These are phyloP conservation scores for Symphodus melops DNA, from an alignment of 2,113 vertebrate species.

Conservation along the genomic window DNA sequence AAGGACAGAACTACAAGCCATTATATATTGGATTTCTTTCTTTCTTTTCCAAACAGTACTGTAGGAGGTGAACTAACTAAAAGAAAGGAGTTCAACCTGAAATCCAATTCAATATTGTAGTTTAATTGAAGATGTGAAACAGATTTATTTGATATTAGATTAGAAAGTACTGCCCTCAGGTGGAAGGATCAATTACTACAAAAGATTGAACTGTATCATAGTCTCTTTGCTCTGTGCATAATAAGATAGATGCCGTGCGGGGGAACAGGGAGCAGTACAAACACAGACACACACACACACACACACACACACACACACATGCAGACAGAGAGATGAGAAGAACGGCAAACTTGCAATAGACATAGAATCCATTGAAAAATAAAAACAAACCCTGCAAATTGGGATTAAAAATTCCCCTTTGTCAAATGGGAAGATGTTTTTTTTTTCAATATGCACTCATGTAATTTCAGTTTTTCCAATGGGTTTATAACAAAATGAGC, in stretches of 20 bases:
- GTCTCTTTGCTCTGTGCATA: constrained; percentile 59
- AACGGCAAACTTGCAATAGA: constrained; percentile 4
- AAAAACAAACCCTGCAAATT: neutral
- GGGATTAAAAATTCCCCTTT: neutral
- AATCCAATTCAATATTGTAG: constrained; percentile 47
- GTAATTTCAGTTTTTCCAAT: no score
- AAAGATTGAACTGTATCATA: constrained; percentile 64
- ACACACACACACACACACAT: constrained; percentile 13
- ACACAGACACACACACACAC: constrained; percentile 13
- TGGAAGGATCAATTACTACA: constrained; percentile 84
- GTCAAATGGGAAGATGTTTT: neutral
- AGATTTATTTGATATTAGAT: constrained; percentile 80
- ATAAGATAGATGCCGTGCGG: constrained; percentile 52
- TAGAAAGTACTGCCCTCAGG: constrained; percentile 86
- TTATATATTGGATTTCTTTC: neutral
- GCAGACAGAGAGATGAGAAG: neutral
- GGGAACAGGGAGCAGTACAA: neutral
- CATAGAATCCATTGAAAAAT: neutral
- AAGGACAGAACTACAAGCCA: constrained; percentile 33
- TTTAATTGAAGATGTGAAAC: constrained; percentile 77
- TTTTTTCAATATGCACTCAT: neutral
- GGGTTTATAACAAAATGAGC: neutral
- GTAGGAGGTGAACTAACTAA: constrained; percentile 33
- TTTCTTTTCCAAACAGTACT: constrained; percentile 13
- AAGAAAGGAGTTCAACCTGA: constrained; percentile 39